phyloP scores from a whole-genome alignment of 2,797 vertebrate genomes.

The Taeniopygia guttata region DNA sequence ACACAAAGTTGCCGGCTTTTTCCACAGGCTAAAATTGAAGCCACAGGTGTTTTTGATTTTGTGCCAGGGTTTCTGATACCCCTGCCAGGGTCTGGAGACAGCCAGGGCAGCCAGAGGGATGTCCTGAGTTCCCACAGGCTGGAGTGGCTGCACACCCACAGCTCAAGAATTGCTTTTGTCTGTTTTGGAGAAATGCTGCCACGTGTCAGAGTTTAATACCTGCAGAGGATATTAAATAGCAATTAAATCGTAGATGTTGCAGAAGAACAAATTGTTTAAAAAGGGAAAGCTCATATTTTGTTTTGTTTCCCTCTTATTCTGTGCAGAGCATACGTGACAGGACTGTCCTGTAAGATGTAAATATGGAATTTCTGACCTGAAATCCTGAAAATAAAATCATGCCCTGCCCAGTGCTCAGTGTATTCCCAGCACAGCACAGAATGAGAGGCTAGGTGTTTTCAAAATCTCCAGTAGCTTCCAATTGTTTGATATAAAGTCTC shows the following conservation, averaged over 20 bases:
- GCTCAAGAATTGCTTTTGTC: background rate
- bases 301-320: background rate
- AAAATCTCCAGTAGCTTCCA: background rate
- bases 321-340: too few relatives aligned
- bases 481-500: background rate
- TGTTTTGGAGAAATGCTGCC: background rate
- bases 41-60: too few relatives aligned
- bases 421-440: background rate
- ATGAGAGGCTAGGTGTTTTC: background rate
- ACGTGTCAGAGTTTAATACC: background rate
- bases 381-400: background rate
- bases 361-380: background rate
- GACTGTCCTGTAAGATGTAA: rapidly evolving
- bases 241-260: background rate
- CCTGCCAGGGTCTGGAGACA: too few relatives aligned
- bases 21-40: too few relatives aligned
- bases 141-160: too few relatives aligned
- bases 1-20: too few relatives aligned
- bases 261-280: background rate
- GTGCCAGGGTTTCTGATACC: too few relatives aligned
- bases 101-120: too few relatives aligned
- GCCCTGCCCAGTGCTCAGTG: background rate
- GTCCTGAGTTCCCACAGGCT: too few relatives aligned
- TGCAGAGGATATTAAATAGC: background rate
- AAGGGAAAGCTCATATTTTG: background rate